Evolutionary conservation across 2,797 vertebrate genomes (phyloP).

Genomic region (Neosilurus hyrtlii): DNA sequence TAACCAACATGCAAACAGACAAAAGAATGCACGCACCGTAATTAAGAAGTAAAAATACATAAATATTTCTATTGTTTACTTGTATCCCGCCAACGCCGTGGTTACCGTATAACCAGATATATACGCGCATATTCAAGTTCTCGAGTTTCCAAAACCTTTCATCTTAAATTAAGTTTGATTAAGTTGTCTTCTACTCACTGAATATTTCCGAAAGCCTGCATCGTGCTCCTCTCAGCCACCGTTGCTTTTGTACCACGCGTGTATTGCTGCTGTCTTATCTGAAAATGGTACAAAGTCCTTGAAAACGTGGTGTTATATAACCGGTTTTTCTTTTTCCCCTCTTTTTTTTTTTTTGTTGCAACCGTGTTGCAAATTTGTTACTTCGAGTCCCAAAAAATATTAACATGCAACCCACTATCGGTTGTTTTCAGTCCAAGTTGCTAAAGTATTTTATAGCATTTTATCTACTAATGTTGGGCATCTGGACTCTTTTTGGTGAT

Average conservation of each 20-base stretch:
- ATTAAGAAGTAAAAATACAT: neutral
- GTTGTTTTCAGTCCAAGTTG: too few species aligned
- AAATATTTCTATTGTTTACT: neutral
- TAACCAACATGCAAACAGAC: neutral
- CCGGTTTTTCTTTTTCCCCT: too few species aligned
- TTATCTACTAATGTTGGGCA: neutral
- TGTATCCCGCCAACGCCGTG: accelerated
- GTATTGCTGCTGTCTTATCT: neutral
- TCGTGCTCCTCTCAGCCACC: neutral
- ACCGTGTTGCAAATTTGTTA: neutral
- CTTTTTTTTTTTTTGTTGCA: neutral
- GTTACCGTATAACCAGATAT: neutral
- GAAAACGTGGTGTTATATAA: neutral
- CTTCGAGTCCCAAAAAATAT: neutral
- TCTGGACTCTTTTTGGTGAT: neutral
- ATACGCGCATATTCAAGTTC: too few species aligned
- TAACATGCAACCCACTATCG: neutral
- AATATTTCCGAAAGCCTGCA: constrained; percentile 22
- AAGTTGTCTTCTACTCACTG: constrained; percentile 12
- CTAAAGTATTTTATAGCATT: neutral
- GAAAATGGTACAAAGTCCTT: neutral
- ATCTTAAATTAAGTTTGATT: neutral
- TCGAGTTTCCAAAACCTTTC: neutral
- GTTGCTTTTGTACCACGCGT: neutral
- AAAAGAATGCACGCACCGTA: neutral